Conservation (phyloP, 2,888 invertebrate species). For the Baccha elongata region DNA sequence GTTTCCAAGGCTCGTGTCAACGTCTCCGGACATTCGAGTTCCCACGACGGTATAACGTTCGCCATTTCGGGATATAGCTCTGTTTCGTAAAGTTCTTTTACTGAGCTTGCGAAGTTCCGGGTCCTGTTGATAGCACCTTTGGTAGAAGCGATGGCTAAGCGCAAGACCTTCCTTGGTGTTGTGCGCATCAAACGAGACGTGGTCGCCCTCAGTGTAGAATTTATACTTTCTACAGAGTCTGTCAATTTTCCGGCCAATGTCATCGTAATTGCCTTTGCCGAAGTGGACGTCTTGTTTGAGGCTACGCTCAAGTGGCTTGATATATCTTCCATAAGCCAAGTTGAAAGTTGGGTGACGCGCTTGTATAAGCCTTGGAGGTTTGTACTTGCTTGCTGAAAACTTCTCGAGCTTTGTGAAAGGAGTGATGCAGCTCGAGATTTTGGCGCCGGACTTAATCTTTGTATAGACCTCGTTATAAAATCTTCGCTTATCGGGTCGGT, state of each 20-base stretch:
- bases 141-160: too few relatives aligned
- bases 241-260: conserved; percentile 20
- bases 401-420: conserved; percentile 37
- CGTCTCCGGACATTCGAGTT: conserved; percentile 56
- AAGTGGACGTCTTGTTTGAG: background rate
- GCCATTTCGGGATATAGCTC: conserved; percentile 10
- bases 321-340: conserved; percentile 7
- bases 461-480: background rate
- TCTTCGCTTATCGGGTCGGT: conserved; percentile 10
- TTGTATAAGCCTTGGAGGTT: conserved; percentile 27
- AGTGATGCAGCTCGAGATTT: conserved; percentile 2
- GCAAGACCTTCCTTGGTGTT: too few relatives aligned
- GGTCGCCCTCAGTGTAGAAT: too few relatives aligned
- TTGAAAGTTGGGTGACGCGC: conserved; percentile 29
- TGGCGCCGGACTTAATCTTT: background rate
- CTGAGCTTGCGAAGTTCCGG: too few relatives aligned
- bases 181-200: too few relatives aligned
- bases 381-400: conserved; percentile 17
- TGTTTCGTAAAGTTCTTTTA: conserved; percentile 7
- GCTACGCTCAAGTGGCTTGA: background rate
- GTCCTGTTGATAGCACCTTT: too few relatives aligned
- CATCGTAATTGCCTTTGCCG: background rate
- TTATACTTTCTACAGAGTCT: background rate
- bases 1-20: conserved; percentile 48
- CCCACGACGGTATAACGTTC: conserved; percentile 1